Conservation (phyloP, 2,797 vertebrate genomes). For the Neostethus bicornis region DNA sequence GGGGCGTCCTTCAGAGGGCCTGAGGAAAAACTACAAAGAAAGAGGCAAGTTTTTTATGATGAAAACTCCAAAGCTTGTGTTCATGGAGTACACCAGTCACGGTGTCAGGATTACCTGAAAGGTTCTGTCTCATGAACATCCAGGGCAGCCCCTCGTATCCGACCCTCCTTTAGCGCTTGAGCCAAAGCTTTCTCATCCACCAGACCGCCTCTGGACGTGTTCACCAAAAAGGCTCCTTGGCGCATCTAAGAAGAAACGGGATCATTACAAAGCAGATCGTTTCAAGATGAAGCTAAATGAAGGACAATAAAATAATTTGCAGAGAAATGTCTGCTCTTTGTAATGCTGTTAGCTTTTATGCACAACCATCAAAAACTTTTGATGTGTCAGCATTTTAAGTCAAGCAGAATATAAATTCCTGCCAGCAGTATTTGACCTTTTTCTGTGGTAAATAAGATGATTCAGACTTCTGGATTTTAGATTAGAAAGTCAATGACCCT, state of each 20-base stretch:
- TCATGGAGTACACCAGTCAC: neutral
- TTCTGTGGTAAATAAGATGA: neutral
- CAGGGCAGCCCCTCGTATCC: slow-evolving; percentile 89
- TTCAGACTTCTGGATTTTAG: neutral
- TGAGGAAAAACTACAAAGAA: slow-evolving; percentile 83
- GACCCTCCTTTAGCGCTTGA: slow-evolving; percentile 89
- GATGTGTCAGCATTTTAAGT: neutral
- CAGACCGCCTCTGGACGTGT: slow-evolving; percentile 88
- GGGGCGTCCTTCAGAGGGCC: slow-evolving; percentile 90
- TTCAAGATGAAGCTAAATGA: neutral
- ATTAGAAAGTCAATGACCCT: neutral
- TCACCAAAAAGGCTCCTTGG: slow-evolving; percentile 90
- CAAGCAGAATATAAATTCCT: neutral
- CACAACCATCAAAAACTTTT: neutral
- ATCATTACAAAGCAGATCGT: neutral
- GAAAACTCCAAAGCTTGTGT: neutral
- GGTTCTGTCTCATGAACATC: slow-evolving; percentile 91
- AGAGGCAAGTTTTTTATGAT: slow-evolving; percentile 1
- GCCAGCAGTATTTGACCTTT: neutral
- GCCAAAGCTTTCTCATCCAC: slow-evolving; percentile 90
- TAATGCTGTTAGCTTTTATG: neutral
- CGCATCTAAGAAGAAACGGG: slow-evolving; percentile 80
- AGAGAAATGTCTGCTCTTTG: neutral
- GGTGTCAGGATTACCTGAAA: slow-evolving; percentile 79
- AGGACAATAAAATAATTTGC: neutral